Conservation (phyloP, 2,888 invertebrate species). For the Isoperla grammatica region DNA sequence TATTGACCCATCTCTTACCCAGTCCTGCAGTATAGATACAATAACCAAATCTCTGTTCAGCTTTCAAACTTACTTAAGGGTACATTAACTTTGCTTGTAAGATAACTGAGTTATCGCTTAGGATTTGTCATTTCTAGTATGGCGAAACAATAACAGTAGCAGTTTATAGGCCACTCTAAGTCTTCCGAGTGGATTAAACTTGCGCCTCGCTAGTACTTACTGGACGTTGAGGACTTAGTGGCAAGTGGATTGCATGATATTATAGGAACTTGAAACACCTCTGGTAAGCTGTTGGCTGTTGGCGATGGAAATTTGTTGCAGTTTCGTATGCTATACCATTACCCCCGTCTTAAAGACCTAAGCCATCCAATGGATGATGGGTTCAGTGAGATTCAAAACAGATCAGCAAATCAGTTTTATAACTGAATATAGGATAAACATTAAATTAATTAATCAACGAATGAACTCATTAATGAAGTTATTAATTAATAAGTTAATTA, state of each 20-base stretch:
- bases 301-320: conserved; percentile 14
- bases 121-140: conserved; percentile 16
- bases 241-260: conserved; percentile 17
- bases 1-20: background rate
- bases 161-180: background rate
- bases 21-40: background rate
- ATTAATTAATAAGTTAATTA: too few species aligned
- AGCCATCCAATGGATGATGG: too few species aligned
- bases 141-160: conserved; percentile 11
- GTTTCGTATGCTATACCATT: background rate
- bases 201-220: background rate
- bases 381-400: too few species aligned
- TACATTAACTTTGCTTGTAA: conserved; percentile 11
- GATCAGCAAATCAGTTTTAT: too few species aligned
- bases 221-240: conserved; percentile 6
- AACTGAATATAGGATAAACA: too few species aligned
- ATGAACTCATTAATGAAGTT: too few species aligned
- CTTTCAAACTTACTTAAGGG: conserved; percentile 12
- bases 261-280: conserved; percentile 12
- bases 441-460: too few species aligned
- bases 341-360: too few species aligned
- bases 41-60: background rate
- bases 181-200: conserved; percentile 13
- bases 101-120: conserved; percentile 8
- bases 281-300: conserved; percentile 2